phyloP scores from a whole-genome alignment of 2,888 invertebrate species.

The Habrosyne pyritoides region DNA sequence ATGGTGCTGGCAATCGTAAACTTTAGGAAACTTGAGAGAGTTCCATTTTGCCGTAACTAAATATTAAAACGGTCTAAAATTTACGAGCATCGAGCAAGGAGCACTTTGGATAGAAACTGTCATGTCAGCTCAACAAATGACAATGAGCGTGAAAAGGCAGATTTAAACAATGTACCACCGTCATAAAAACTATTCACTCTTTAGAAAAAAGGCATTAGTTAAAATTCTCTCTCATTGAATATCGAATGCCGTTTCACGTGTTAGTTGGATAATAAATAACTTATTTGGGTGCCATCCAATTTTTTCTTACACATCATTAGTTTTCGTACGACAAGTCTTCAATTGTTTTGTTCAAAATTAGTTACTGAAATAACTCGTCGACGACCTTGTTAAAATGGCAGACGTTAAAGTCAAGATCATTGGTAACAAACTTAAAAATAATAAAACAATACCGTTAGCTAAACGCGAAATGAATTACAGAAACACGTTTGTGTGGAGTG shows the following conservation, averaged over 20 bases:
- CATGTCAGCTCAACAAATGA: slow-evolving; percentile 67
- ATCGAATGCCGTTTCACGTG: slow-evolving; percentile 15
- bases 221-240: slow-evolving; percentile 20
- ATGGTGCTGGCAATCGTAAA: slow-evolving; percentile 49
- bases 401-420: slow-evolving; percentile 8
- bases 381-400: slow-evolving; percentile 3
- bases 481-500: not conserved
- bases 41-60: slow-evolving; percentile 1
- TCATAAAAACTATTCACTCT: slow-evolving; percentile 29
- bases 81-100: slow-evolving; percentile 9
- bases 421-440: not conserved
- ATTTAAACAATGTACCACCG: slow-evolving; percentile 55
- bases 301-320: slow-evolving; percentile 34
- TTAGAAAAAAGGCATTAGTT: slow-evolving; percentile 39
- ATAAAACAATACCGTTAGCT: not conserved
- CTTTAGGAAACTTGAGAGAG: slow-evolving; percentile 36
- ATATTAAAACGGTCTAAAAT: slow-evolving; percentile 4
- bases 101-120: slow-evolving; percentile 41
- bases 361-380: slow-evolving; percentile 7
- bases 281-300: slow-evolving; percentile 31
- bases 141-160: slow-evolving; percentile 65
- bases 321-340: slow-evolving; percentile 14
- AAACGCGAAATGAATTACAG: not conserved
- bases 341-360: slow-evolving; percentile 11
- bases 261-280: slow-evolving; percentile 19